Evolutionary conservation across 2,888 invertebrate species (phyloP), one percentile per base, ranked within the genome.

Genomic region (Bombylius discolor): DNA sequence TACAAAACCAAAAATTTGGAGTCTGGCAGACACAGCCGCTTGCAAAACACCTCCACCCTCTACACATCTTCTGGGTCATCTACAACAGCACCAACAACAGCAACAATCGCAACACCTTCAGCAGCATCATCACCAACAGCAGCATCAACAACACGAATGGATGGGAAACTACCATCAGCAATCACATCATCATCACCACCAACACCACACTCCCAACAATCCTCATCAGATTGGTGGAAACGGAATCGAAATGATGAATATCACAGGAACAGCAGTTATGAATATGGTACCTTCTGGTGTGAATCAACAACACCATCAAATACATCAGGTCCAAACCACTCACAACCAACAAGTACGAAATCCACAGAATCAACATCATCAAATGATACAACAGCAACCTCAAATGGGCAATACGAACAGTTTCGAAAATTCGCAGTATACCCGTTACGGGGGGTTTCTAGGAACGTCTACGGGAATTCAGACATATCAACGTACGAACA

Each of bases 1-100:
- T 56, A 87, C 89, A 64, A 93, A 94, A 75, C 93, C 93, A 64
- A 93, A 93, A 79, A 94, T 94, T 70, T 94, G 93, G 93, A 92
- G 92, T 52, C 75, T 93, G 68, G 93, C 93, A 61, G 93, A 93
- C 73, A 93, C 93, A 62, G 93, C 93, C 52, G 92, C 92, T 51
- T 92, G 91, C 75, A 93, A 93, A 76, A 92, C 92, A 53, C 93
- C 92, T 5, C 90, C 90, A 52, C 90, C 89, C 33, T 79, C 83
- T 36, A 68, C 67, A 73, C 79, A 62, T 64, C 68, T 68, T 64
- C 69, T 64, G 58, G 67, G 66, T 55, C 71, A 73, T 70, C 66
- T 68, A 51, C 72, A 67, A 52, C 65, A 71, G 53, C 74, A 75
- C 58, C 74, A 75, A 54, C 67, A 70, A 51, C 74, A 67, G 53